These are phyloP conservation scores for Pelagia noctiluca DNA, from an alignment of 30 jellyfish, hydroid and myxozoan genomes.

Conservation along the genomic window DNA sequence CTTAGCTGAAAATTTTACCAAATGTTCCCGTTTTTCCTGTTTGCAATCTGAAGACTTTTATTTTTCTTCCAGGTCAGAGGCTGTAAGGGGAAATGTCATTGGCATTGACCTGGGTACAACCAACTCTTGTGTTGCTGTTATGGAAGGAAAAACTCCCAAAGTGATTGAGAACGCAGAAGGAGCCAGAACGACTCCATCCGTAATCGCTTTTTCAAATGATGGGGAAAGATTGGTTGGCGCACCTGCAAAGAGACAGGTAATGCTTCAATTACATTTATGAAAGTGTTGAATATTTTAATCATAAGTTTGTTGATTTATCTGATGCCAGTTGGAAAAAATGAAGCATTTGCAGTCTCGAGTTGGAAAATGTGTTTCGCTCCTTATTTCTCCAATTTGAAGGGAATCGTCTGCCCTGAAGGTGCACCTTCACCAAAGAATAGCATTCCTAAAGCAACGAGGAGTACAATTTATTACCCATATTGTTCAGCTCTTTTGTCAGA, in stretches of 20 bases:
- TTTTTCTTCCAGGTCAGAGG: conserved; percentile 63
- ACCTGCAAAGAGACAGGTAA: conserved; percentile 97
- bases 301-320: not conserved
- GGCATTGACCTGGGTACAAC: conserved; percentile 99
- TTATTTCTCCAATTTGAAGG: no score
- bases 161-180: conserved; percentile 99
- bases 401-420: no score
- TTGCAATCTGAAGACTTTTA: no score
- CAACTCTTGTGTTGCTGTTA: conserved; percentile 96
- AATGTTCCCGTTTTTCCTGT: no score
- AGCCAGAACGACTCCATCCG: conserved; percentile 97
- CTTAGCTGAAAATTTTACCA: no score
- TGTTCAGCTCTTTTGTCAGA: no score
- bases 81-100: conserved; percentile 91
- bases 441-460: no score
- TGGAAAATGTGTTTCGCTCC: no score
- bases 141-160: conserved; percentile 96
- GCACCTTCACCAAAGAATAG: no score
- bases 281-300: not conserved
- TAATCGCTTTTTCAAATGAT: conserved; percentile 90
- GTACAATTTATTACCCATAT: no score
- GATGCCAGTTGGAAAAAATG: no score
- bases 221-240: conserved; percentile 98
- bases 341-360: no score
- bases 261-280: not conserved